Evolutionary conservation across 1,140 invertebrate species (phyloP).

Genomic region (Hycleus cichorii): DNA sequence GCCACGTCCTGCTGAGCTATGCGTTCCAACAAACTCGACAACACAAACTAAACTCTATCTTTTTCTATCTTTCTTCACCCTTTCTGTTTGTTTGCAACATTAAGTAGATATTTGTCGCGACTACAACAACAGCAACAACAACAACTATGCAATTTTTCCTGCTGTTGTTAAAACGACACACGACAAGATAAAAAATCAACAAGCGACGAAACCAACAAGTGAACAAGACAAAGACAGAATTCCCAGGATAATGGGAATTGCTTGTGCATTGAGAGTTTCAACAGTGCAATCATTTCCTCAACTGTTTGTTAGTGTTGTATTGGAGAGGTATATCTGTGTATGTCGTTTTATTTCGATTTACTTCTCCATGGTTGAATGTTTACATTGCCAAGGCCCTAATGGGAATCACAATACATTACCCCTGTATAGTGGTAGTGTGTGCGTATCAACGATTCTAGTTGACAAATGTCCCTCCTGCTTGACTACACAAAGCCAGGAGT

Average conservation of each 20-base stretch:
- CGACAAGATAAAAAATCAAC: no score
- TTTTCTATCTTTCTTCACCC: background rate
- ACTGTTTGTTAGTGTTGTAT: no score
- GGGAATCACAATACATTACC: conserved; percentile 37
- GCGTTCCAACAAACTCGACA: conserved; percentile 24
- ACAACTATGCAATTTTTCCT: no score
- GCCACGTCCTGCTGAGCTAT: conserved; percentile 35
- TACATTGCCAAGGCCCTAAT: conserved; percentile 21
- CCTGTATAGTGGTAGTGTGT: conserved; percentile 12
- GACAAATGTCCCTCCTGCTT: conserved; percentile 34
- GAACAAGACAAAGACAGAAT: no score
- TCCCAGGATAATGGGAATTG: conserved; percentile 9
- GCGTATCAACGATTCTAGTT: conserved; percentile 28
- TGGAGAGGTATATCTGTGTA: no score
- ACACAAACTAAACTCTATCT: background rate
- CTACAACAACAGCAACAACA: no score
- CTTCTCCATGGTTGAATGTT: background rate
- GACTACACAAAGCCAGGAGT: conserved; percentile 31
- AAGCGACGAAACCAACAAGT: no score
- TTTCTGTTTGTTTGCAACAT: no score
- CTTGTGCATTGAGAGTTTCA: conserved; percentile 9
- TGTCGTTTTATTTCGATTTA: no score
- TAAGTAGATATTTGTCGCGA: no score
- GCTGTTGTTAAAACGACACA: no score
- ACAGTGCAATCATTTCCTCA: no score